Evolutionary conservation across 2,888 invertebrate genomes (phyloP), one percentile per base, ranked within the genome.

Genomic region (Tipula confusa): DNA sequence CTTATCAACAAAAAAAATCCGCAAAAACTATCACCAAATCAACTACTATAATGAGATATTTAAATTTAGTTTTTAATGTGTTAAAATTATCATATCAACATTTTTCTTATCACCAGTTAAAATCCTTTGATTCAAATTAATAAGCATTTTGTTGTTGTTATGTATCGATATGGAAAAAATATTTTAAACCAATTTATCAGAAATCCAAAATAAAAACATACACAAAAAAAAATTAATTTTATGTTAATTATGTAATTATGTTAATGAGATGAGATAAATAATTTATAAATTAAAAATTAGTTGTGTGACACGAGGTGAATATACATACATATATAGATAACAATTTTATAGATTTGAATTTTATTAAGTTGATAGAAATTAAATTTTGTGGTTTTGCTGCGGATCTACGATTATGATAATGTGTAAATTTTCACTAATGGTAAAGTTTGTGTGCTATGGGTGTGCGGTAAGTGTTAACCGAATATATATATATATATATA

Each of bases 261-360:
- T 64, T 64, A 64, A 64, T 64, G 64, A 64, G 64, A 64, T 24
- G 64, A 64, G 18, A 64, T 64, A 64, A 64, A 64, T 64, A 64
- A 64, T 64, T 64, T 64, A 64, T 64, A 64, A 64, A 64, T 64
- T 64, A 64, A 64, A 64, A 64, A 64, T 64, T 64, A 64, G 64
- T 64, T 64, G 9, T 64, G 24, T 24, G 64, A 24, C 64, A 64
- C 64, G 64, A 64, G 64, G 24, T 18, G 64, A 1, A 11, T 64
- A 64, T 64, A 64, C 7, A 64, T 11, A 24, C 24, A 64, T 2
- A 43, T 9, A 64, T 24, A 24, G n/a, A n/a, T n/a, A n/a, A n/a
- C n/a, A n/a, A n/a, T n/a, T 31, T 3, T 13, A 24, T 64, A 64
- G 18, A 24, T 64, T 64, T 18, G 64, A 64, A 64, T 64, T 64